Conservation (phyloP, 1,140 invertebrate genomes). For the Muscidifurax raptorellus region DNA sequence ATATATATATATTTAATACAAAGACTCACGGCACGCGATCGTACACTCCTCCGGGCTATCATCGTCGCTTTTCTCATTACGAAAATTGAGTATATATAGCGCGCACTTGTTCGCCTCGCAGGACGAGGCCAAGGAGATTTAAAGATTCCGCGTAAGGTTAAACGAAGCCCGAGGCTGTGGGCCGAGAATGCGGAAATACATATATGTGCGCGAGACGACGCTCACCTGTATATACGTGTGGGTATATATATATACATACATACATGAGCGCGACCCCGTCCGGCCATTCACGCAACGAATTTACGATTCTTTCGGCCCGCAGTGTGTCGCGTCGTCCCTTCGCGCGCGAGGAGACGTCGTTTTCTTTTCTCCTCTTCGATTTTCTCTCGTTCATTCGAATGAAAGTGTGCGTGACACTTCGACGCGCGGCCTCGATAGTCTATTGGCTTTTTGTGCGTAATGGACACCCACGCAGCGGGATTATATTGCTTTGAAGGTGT, state of each 20-base stretch:
- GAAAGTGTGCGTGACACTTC: constrained; percentile 39
- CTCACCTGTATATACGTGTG: not conserved
- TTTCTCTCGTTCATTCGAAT: not conserved
- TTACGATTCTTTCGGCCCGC: constrained; percentile 59
- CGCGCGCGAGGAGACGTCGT: not conserved
- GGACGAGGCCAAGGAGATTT: constrained; percentile 51
- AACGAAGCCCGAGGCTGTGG: constrained; percentile 67
- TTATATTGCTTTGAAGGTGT: not conserved
- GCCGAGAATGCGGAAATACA: constrained; percentile 72
- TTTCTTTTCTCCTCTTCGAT: not conserved
- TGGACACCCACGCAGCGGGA: not conserved
- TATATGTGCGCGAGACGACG: not conserved
- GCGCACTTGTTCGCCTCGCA: not conserved
- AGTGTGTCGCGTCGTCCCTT: constrained; percentile 10
- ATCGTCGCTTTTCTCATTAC: constrained; percentile 2
- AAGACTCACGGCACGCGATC: too few relatives aligned
- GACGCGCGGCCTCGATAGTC: constrained; percentile 10
- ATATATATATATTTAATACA: too few relatives aligned
- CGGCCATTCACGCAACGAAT: constrained; percentile 68
- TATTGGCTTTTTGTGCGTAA: not conserved
- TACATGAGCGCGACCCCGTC: constrained; percentile 24
- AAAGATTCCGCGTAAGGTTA: constrained; percentile 62
- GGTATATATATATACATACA: not conserved
- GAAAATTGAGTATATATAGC: constrained; percentile 28
- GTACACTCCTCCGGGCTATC: too few relatives aligned